Evolutionary conservation across 1,140 invertebrate genomes (phyloP).

Genomic region (Pemphigus obesinymphae): DNA sequence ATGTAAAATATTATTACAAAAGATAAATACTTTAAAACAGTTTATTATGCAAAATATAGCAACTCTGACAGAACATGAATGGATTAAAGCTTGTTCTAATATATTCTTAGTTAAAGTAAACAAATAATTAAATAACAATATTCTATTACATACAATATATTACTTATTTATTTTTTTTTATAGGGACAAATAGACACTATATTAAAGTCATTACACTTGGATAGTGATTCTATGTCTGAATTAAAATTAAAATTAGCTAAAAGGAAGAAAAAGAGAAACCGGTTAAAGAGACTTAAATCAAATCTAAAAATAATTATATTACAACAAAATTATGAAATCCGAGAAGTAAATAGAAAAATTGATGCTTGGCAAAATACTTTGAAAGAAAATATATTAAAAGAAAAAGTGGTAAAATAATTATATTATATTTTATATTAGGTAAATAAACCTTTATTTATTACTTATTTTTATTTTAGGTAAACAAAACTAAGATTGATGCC

Average conservation of each 20-base stretch:
- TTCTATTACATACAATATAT: background rate
- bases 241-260: conserved; percentile 54
- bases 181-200: background rate
- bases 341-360: conserved; percentile 56
- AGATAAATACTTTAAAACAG: conserved; percentile 52
- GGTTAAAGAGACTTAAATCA: conserved; percentile 53
- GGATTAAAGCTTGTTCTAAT: background rate
- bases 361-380: conserved; percentile 59
- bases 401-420: conserved; percentile 55
- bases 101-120: conserved; percentile 1
- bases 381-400: conserved; percentile 59
- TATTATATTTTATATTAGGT: background rate
- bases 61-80: conserved; percentile 1
- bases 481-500: conserved; percentile 61
- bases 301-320: conserved; percentile 53
- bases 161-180: background rate
- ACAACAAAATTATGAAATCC: conserved; percentile 50
- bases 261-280: conserved; percentile 56
- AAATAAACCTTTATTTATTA: background rate
- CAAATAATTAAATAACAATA: background rate
- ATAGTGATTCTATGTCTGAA: conserved; percentile 50
- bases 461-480: conserved; percentile 54
- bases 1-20: conserved; percentile 50
- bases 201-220: conserved; percentile 49
- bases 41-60: background rate